Conservation (phyloP, 2,888 invertebrate species). For the Spilosoma lubricipeda region DNA sequence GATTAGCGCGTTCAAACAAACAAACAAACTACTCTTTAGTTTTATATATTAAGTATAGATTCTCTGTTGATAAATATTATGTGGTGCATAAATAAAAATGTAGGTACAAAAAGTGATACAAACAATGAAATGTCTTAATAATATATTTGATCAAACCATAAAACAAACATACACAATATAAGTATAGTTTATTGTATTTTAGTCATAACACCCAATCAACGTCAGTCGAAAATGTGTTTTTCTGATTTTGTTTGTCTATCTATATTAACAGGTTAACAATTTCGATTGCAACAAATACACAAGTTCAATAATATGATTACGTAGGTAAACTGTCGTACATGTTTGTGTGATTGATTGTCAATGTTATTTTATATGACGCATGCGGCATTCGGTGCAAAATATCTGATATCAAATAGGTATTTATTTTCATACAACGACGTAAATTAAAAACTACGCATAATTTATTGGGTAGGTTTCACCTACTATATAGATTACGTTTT, state of each 20-base stretch:
- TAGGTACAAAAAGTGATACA: neutral
- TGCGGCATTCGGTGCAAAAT: neutral
- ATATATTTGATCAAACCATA: neutral
- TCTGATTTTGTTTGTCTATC: neutral
- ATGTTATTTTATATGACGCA: neutral
- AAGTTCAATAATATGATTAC: neutral
- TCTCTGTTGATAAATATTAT: neutral
- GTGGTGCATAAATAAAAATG: neutral
- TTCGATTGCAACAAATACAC: neutral
- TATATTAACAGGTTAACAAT: neutral
- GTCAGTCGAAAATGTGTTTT: neutral
- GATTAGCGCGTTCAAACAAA: too few relatives aligned
- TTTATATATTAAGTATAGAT: too few relatives aligned
- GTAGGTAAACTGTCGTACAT: neutral
- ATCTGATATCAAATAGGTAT: neutral
- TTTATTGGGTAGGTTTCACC: neutral
- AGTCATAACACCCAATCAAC: neutral
- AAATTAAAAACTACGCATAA: neutral
- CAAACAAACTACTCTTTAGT: too few relatives aligned
- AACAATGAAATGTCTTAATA: too few relatives aligned
- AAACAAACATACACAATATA: neutral
- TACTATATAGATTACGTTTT: neutral
- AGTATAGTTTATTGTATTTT: neutral
- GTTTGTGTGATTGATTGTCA: neutral
- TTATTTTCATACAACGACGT: neutral